Percentiles rank a stretch among this genome's conserved stretches.
phyloP scores from a whole-genome alignment of 2,797 vertebrate genomes.

The Silurus aristotelis region DNA sequence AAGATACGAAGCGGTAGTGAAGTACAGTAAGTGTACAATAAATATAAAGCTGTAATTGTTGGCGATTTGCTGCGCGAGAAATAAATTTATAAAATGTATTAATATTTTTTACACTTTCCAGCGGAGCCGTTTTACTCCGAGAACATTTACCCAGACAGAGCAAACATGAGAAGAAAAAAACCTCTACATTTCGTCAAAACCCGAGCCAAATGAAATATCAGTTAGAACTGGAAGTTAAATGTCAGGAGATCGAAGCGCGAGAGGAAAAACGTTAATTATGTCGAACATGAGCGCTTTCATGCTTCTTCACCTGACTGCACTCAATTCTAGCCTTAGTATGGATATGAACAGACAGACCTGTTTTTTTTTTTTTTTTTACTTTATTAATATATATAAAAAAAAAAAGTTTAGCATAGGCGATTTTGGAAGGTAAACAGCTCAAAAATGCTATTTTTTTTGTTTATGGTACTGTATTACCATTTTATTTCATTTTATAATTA shows the following conservation, averaged over 20 bases:
- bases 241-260: neutral
- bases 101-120: neutral
- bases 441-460: no score
- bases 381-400: no score
- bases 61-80: neutral
- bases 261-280: neutral
- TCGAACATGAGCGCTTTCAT: neutral
- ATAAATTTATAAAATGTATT: no score
- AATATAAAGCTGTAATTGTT: neutral
- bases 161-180: neutral
- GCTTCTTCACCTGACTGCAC: neutral
- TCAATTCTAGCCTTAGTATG: neutral
- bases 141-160: neutral
- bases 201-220: neutral
- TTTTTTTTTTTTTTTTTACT: no score
- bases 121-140: neutral
- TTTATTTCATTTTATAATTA: no score
- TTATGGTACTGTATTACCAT: no score
- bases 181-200: neutral
- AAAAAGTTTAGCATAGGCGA: no score
- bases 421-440: no score
- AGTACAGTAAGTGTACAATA: no score
- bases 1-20: no score
- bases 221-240: neutral
- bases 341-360: neutral